phyloP scores from a whole-genome alignment of 1,140 invertebrate species.

The Drosophila simulans region DNA sequence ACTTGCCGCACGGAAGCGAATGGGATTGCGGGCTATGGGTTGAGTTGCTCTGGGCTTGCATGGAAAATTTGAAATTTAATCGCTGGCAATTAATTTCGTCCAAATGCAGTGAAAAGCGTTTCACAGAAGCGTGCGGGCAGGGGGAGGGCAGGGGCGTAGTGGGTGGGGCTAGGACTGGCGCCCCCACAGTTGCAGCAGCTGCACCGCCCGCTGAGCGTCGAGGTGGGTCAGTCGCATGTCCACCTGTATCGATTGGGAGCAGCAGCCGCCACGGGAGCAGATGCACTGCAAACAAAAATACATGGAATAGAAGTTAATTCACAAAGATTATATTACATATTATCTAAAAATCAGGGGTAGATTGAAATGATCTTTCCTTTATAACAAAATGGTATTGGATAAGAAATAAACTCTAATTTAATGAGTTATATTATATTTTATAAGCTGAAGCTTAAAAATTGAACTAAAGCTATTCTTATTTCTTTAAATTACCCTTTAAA shows the following conservation, averaged over 20 bases:
- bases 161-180: constrained; percentile 44
- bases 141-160: background rate
- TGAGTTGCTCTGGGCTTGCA: constrained; percentile 52
- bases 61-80: constrained; percentile 84
- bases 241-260: constrained; percentile 72
- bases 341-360: too few species aligned
- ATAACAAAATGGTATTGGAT: too few species aligned
- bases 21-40: constrained; percentile 21
- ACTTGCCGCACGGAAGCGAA: constrained; percentile 74
- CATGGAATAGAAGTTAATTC: too few species aligned
- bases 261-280: constrained; percentile 42
- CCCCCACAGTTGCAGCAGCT: constrained; percentile 59
- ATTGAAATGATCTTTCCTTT: too few species aligned
- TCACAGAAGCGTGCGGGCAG: constrained; percentile 1
- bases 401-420: too few species aligned
- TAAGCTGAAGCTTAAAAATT: too few species aligned
- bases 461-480: too few species aligned
- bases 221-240: constrained; percentile 78
- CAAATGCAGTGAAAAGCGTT: constrained; percentile 58
- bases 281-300: background rate
- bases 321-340: background rate
- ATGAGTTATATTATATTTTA: too few species aligned
- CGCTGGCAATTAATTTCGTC: constrained; percentile 79
- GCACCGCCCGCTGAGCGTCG: constrained; percentile 66
- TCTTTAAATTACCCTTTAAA: too few species aligned